These are phyloP conservation scores for Drosophila barbarae DNA, from an alignment of 2,888 invertebrate species.

Conservation along the genomic window DNA sequence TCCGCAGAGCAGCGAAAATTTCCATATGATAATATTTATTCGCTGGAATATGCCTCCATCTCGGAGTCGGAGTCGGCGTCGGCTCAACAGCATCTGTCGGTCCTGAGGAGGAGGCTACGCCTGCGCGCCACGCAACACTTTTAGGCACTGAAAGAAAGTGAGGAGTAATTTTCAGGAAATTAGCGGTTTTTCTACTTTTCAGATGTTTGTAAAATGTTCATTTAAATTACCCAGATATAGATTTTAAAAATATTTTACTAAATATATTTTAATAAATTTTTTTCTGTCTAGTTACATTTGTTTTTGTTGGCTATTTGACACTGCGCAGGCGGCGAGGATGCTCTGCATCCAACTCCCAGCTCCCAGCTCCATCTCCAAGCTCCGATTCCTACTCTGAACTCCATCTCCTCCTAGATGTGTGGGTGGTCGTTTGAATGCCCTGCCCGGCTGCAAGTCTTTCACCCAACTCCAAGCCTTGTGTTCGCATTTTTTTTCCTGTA, in stretches of 20 bases:
- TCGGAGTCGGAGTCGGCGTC: conserved; percentile 4
- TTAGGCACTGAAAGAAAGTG: conserved; percentile 1
- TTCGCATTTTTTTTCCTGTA: conserved; percentile 53
- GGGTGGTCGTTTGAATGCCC: conserved; percentile 48
- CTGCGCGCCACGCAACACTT: conserved; percentile 61
- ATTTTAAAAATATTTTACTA: too few relatives aligned
- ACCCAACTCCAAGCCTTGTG: conserved; percentile 41
- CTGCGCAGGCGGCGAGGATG: conserved; percentile 74
- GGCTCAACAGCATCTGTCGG: conserved; percentile 29
- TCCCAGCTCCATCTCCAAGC: conserved; percentile 26
- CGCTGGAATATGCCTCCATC: conserved; percentile 53
- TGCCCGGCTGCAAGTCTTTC: conserved; percentile 39
- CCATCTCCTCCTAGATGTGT: conserved; percentile 33
- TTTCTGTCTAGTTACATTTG: conserved; percentile 17
- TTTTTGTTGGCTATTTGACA: conserved; percentile 67
- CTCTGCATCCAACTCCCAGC: conserved; percentile 45
- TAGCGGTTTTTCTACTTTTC: not conserved
- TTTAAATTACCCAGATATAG: too few relatives aligned
- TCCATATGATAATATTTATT: conserved; percentile 75
- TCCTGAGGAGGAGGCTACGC: conserved; percentile 48
- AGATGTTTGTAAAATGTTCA: too few relatives aligned
- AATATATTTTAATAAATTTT: not conserved
- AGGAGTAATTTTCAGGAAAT: too few relatives aligned
- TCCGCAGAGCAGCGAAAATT: conserved; percentile 57
- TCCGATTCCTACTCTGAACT: conserved; percentile 13